phyloP scores from a whole-genome alignment of 2,888 invertebrate species.

The Trichopria drosophilae region DNA sequence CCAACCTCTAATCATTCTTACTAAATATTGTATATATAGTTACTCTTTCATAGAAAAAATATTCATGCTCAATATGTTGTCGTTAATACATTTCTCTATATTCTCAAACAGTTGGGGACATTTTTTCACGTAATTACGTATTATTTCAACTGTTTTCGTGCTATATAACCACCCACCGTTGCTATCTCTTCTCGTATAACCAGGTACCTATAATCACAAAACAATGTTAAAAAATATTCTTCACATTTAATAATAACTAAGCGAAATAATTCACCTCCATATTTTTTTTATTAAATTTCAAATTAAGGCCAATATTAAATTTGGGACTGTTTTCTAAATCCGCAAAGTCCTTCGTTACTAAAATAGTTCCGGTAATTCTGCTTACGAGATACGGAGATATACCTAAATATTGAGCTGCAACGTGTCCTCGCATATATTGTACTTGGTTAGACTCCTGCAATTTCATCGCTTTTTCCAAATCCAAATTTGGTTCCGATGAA shows the following conservation, averaged over 20 bases:
- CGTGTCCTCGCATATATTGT: constrained; percentile 63
- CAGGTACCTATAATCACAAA: constrained; percentile 64
- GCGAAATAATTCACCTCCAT: constrained; percentile 68
- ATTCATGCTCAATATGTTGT: constrained; percentile 69
- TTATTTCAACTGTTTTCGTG: constrained; percentile 69
- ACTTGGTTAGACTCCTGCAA: constrained; percentile 48
- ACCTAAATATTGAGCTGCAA: constrained; percentile 66
- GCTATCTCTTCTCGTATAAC: constrained; percentile 75
- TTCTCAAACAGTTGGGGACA: constrained; percentile 76
- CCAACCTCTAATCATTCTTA: too few relatives aligned
- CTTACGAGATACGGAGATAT: constrained; percentile 75
- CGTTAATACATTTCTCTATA: constrained; percentile 58
- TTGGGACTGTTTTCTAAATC: constrained; percentile 57
- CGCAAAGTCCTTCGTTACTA: constrained; percentile 62
- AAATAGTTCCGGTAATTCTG: constrained; percentile 83
- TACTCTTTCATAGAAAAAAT: constrained; percentile 71
- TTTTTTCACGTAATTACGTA: constrained; percentile 69
- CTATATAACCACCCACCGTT: constrained; percentile 79
- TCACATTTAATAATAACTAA: not conserved
- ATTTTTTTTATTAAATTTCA: constrained; percentile 82
- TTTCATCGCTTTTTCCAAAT: constrained; percentile 41
- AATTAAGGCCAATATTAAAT: constrained; percentile 84
- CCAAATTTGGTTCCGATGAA: constrained; percentile 62
- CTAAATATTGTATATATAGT: too few relatives aligned
- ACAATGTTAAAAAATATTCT: constrained; percentile 12